These are phyloP conservation scores for Spheniscus humboldti DNA, from an alignment of 2,797 vertebrate genomes.

Conservation along the genomic window DNA sequence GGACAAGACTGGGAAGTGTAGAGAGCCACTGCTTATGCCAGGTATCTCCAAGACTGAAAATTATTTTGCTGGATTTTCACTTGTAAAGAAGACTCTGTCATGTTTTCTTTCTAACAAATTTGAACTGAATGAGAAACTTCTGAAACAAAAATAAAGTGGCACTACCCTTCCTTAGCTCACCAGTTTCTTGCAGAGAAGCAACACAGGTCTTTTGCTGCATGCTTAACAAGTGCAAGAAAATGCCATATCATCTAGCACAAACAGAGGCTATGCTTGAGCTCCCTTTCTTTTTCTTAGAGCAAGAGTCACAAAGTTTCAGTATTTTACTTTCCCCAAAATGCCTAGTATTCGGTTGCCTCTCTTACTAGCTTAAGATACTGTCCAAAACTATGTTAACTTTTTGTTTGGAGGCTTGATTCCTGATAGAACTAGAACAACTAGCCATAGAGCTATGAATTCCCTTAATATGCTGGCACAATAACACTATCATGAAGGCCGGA, in stretches of 20 bases:
- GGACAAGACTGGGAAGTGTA: too few relatives aligned
- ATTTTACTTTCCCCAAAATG: not conserved
- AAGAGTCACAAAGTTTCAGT: not conserved
- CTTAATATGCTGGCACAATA: not conserved
- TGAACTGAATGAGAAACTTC: not conserved
- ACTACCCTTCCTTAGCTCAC: not conserved
- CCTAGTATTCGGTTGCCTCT: not conserved
- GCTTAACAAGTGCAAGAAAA: not conserved
- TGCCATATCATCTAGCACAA: fast-evolving
- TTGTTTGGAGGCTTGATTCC: not conserved
- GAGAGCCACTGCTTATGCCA: not conserved
- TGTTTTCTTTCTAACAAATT: not conserved
- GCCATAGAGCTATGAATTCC: not conserved
- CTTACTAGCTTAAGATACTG: not conserved
- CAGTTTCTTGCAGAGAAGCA: not conserved
- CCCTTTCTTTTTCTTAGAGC: not conserved
- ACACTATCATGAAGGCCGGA: not conserved
- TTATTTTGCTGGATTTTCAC: not conserved
- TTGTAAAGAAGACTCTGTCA: not conserved
- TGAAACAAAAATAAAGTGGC: not conserved
- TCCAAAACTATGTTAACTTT: not conserved
- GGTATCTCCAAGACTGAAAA: not conserved
- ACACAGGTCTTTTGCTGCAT: too few relatives aligned
- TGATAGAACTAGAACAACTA: not conserved
- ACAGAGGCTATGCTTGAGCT: not conserved